Evolutionary conservation across 1,140 invertebrate species (phyloP).

Genomic region (Chrysopa pallens): DNA sequence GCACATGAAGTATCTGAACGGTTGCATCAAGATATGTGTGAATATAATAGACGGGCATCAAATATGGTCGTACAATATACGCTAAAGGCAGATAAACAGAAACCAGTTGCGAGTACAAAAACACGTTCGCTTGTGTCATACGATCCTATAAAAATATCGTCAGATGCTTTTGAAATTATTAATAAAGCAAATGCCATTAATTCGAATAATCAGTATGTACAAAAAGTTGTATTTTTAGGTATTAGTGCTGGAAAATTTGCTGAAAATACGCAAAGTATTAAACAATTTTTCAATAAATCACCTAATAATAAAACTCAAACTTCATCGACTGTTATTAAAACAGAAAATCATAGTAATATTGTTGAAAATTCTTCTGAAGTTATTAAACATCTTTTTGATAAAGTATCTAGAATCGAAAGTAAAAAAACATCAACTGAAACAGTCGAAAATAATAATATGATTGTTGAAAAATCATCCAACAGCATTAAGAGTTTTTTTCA

Average conservation of each 20-base stretch:
- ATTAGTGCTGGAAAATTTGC: slow-evolving; percentile 66
- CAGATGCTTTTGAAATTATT: slow-evolving; percentile 38
- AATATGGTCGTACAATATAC: slow-evolving; percentile 41
- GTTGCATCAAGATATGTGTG: slow-evolving; percentile 58
- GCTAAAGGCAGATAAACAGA: slow-evolving; percentile 31
- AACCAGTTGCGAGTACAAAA: slow-evolving; percentile 37
- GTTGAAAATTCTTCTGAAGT: too few species aligned
- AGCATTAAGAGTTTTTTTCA: neutral
- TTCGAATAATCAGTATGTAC: slow-evolving; percentile 22
- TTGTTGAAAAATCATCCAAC: neutral
- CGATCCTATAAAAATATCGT: slow-evolving; percentile 36
- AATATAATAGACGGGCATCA: slow-evolving; percentile 47
- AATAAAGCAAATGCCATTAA: slow-evolving; percentile 24
- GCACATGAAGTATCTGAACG: slow-evolving; percentile 68
- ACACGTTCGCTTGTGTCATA: slow-evolving; percentile 32
- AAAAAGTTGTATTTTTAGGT: slow-evolving; percentile 48
- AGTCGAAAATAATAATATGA: neutral
- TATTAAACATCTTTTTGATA: too few species aligned
- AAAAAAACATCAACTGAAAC: neutral
- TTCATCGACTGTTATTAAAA: slow-evolving; percentile 1
- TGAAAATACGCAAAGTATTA: slow-evolving; percentile 37
- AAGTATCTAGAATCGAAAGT: too few species aligned
- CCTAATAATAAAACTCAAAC: slow-evolving; percentile 1
- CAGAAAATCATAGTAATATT: neutral
- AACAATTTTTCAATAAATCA: slow-evolving; percentile 34